A percentile compares a stretch with the other conserved stretches of the same genome.
These are phyloP conservation scores for Unio pictorum DNA, from an alignment of 2,888 invertebrate genomes.

Conservation along the genomic window DNA sequence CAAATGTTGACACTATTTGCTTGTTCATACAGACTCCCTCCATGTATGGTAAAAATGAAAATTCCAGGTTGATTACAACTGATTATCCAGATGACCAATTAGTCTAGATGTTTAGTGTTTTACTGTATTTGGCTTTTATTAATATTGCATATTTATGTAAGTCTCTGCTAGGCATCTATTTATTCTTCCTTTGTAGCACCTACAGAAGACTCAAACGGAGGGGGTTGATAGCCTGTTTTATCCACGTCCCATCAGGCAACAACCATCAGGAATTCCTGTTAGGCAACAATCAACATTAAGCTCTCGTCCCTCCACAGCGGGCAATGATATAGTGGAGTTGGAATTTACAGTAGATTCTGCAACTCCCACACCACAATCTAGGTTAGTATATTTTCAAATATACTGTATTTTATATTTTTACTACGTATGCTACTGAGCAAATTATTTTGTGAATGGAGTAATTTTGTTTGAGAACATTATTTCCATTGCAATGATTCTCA, in stretches of 20 bases:
- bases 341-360: constrained; percentile 36
- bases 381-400: constrained; percentile 13
- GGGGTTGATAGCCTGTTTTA: constrained; percentile 40
- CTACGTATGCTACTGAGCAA: too few relatives aligned
- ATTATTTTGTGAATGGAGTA: too few relatives aligned
- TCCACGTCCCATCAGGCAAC: constrained; percentile 9
- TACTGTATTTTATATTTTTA: neutral
- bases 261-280: constrained; percentile 4
- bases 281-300: constrained; percentile 10
- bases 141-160: too few relatives aligned
- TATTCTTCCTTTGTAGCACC: constrained; percentile 27
- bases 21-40: too few relatives aligned
- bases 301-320: constrained; percentile 34
- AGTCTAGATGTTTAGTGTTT: too few relatives aligned
- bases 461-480: neutral
- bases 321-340: constrained; percentile 34
- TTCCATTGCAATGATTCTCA: neutral
- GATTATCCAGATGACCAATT: too few relatives aligned
- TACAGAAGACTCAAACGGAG: constrained; percentile 53
- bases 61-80: too few relatives aligned
- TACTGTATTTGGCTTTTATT: too few relatives aligned
- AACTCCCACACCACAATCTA: constrained; percentile 37
- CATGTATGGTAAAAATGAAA: too few relatives aligned
- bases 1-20: too few relatives aligned
- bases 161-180: too few relatives aligned